Base-by-base conservation (phyloP, 2,113 vertebrate species). In the Propithecus coquereli region DNA sequence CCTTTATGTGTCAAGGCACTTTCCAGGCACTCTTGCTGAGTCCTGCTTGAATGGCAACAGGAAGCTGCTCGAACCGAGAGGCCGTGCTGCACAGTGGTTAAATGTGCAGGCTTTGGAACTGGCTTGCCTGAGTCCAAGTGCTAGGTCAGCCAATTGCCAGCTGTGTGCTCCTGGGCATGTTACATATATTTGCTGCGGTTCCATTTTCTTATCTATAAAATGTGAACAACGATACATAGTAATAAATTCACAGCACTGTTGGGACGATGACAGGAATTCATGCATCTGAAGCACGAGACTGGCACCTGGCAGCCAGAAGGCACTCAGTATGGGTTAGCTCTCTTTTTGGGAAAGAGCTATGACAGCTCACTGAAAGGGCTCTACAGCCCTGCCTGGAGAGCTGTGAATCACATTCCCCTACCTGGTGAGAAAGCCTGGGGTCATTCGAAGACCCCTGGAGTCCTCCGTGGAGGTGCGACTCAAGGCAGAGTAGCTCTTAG, bases 31-130 rank as follows among this genome's bases (percentile, higher is more conserved):
- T n/a, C 45, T 83, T 54, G 37, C 18, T 17, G 91, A 37, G 45
- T n/a, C 71, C 63, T 90, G 40, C 45, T 84, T 52, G 37, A 23
- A 20, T 23, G 20, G 43, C 23, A n/a, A 57, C 1, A 10, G 82
- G 57, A 70, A 81, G 23, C 57, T 81, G 23, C 63, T 85, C 54
- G 22, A 57, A 22, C 23, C 1, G n/a, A 82, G 6, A 79, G 63
- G 40, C 43, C 12, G 3, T 3, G 8, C 1, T 0, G 9, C 7
- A 0, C 0, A 8, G 63, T 3, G 20, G 7, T 13, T 40, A 1
- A 2, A 12, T 0, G 0, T 1, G 9, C 16, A n/a, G 57, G 68
- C 76, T 34, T 3, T 2, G 27, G 18, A 20, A 11, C 81, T 3
- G 45, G 50, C 63, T 50, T 20, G n/a, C 79, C 43, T 50, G 10